Conservation (phyloP, 1,140 invertebrate species). For the Neotoxoptera formosana region DNA sequence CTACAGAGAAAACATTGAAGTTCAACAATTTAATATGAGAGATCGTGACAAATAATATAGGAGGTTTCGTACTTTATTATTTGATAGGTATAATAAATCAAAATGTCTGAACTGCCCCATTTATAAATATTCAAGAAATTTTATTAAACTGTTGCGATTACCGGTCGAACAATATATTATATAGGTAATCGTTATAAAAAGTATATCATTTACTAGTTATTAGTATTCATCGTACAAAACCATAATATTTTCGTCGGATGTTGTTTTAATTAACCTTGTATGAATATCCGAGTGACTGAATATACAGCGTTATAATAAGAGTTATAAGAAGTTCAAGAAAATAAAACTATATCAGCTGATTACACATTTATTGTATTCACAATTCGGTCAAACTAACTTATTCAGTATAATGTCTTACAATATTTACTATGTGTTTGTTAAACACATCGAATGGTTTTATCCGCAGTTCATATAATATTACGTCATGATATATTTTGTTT, state of each 20-base stretch:
- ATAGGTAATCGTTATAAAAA: background rate
- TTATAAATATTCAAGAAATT: background rate
- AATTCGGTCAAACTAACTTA: background rate
- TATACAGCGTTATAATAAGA: background rate
- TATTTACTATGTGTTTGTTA: background rate
- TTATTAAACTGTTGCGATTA: background rate
- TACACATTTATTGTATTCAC: background rate
- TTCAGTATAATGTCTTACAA: background rate
- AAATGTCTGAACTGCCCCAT: background rate
- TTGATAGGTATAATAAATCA: background rate
- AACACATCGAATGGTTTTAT: background rate
- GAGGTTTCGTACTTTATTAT: background rate
- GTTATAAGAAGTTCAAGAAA: background rate
- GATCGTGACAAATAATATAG: background rate
- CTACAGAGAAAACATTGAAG: background rate
- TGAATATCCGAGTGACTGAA: too few relatives aligned
- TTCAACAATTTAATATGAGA: background rate
- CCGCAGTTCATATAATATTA: background rate
- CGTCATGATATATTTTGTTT: background rate
- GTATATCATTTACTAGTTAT: background rate
- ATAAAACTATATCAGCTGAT: background rate
- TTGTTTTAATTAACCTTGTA: too few relatives aligned
- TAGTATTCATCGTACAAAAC: background rate
- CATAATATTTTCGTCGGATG: background rate
- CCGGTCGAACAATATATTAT: background rate